phyloP scores from a whole-genome alignment of 1,140 invertebrate genomes.

The Drosophila quadrilineata region DNA sequence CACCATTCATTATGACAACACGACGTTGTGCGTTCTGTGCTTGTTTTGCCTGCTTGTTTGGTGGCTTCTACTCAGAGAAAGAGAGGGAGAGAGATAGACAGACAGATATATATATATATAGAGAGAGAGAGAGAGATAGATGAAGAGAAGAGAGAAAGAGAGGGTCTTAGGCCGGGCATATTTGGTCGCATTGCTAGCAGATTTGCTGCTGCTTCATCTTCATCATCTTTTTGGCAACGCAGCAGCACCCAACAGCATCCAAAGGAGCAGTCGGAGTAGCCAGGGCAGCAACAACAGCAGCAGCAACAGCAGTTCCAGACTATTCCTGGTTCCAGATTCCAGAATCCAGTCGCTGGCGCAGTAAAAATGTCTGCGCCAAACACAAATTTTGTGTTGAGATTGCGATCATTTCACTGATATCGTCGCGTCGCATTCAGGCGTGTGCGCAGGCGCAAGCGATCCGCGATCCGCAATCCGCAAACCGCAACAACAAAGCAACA shows the following conservation, averaged over 20 bases:
- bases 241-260: constrained; percentile 1
- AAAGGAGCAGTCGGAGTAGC: constrained; percentile 2
- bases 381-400: constrained; percentile 78
- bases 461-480: constrained; percentile 20
- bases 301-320: constrained; percentile 19
- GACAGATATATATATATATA: too few species aligned
- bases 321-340: constrained; percentile 27
- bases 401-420: constrained; percentile 77
- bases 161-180: constrained; percentile 11
- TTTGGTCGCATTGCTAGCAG: constrained; percentile 58
- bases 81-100: too few species aligned
- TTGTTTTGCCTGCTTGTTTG: constrained; percentile 6
- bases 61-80: constrained; percentile 1
- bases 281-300: constrained; percentile 3
- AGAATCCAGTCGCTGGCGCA: constrained; percentile 36
- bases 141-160: too few species aligned
- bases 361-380: constrained; percentile 79
- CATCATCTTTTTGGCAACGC: constrained; percentile 59
- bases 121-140: too few species aligned
- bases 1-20: constrained; percentile 81
- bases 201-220: constrained; percentile 77
- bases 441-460: constrained; percentile 67
- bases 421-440: constrained; percentile 70
- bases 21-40: constrained; percentile 47
- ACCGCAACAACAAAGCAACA: constrained; percentile 9